Conservation (phyloP, 2,797 vertebrate species). For the Peromyscus attwateri region DNA sequence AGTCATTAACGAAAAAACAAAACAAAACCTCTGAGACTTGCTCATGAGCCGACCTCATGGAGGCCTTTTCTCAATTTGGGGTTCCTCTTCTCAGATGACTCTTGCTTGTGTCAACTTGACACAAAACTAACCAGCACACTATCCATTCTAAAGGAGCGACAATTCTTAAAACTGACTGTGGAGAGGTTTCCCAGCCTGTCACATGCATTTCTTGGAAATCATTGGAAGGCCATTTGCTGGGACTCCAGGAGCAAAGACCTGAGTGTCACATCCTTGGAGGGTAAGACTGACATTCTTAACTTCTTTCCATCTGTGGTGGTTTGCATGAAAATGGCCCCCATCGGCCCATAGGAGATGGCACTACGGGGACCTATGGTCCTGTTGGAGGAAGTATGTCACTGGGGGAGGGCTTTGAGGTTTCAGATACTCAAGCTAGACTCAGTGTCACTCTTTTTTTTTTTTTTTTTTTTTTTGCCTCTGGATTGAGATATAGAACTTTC, state of each 20-base stretch:
- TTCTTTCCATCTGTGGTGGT: background rate
- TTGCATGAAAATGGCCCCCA: background rate
- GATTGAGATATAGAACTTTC: background rate
- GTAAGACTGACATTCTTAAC: background rate
- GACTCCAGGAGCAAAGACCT: background rate
- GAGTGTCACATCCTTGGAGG: background rate
- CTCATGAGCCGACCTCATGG: no score
- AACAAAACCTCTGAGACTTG: background rate
- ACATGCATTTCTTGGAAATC: background rate
- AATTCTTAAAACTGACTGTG: background rate
- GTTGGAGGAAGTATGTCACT: background rate
- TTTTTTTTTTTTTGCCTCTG: background rate
- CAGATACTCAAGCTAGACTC: background rate
- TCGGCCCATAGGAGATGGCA: background rate
- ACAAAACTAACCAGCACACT: background rate
- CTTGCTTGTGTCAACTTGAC: background rate
- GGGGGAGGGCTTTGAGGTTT: background rate
- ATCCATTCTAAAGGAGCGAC: background rate
- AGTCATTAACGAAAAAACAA: background rate
- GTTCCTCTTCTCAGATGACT: background rate
- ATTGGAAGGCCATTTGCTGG: accelerated
- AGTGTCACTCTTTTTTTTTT: background rate
- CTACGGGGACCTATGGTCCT: background rate
- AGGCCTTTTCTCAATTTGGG: background rate
- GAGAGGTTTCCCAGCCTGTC: background rate